These are phyloP conservation scores for Pinna nobilis DNA, from an alignment of 1,140 invertebrate species.

Conservation along the genomic window DNA sequence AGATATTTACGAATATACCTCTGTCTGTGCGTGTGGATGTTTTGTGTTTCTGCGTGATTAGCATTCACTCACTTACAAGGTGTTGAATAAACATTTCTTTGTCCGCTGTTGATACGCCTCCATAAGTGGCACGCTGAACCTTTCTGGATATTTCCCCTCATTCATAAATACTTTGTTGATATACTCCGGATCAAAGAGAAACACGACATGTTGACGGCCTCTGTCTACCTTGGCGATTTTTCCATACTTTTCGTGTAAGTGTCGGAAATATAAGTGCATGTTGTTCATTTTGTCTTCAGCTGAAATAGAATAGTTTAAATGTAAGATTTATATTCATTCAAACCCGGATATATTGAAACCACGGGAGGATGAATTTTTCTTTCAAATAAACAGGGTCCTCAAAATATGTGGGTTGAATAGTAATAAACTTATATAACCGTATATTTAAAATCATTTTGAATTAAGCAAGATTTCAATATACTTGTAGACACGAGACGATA, in stretches of 20 bases:
- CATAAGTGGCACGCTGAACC: slow-evolving; percentile 5
- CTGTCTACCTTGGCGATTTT: slow-evolving; percentile 12
- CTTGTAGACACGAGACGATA: too few relatives aligned
- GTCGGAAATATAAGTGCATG: slow-evolving; percentile 7
- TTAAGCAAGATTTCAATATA: too few relatives aligned
- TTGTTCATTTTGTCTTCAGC: background rate
- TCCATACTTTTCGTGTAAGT: slow-evolving; percentile 13
- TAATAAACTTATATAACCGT: too few relatives aligned
- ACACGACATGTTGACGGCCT: background rate
- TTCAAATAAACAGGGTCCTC: too few relatives aligned
- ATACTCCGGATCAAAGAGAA: slow-evolving; percentile 20
- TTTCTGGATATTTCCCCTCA: slow-evolving; percentile 13
- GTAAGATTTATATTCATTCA: too few relatives aligned
- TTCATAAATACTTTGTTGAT: slow-evolving; percentile 2
- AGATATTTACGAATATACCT: too few relatives aligned
- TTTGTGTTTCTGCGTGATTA: too few relatives aligned
- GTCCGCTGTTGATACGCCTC: slow-evolving; percentile 3
- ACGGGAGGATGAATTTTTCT: too few relatives aligned
- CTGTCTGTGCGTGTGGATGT: too few relatives aligned
- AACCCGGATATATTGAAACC: too few relatives aligned
- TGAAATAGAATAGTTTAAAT: background rate
- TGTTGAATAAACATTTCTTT: background rate
- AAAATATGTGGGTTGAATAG: too few relatives aligned
- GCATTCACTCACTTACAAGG: background rate
- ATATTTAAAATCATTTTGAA: too few relatives aligned